Evolutionary conservation across 2,888 invertebrate species (phyloP), one percentile per base, ranked within the genome.

Genomic region (Eristalis tenax): DNA sequence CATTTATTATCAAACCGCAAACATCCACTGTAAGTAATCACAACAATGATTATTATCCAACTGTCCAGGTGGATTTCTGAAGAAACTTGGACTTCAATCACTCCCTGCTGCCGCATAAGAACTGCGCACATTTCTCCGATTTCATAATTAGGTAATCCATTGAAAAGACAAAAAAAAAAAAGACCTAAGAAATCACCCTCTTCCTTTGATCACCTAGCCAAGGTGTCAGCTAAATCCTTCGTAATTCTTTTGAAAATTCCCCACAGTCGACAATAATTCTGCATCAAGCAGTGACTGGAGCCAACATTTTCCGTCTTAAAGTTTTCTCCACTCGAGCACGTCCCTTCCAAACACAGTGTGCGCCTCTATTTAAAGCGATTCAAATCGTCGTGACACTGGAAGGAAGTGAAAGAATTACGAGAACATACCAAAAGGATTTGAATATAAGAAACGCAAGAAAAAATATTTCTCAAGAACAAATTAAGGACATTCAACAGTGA

Each of bases 401-500:
- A 50, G 50, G 50, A 50, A 50, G 8, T n/a, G 18, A 50, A 50
- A 18, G 50, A 50, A 50, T 50, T 18, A 50, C 18, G 18, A 18
- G 50, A 50, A n/a, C 50, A 18, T 18, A 18, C 50, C 50, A n/a
- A 22, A 71, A 32, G 63, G 73, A 73, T 8, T 50, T 43, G 11
- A 61, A 63, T 35, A 28, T 1, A 65, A 10, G 13, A 38, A 38
- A 65, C n/a, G 2, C 4, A 2, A 8, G 18, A 26, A 22, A 18
- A 26, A 65, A 28, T 28, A 28, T 28, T 40, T 65, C 32, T 40
- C 23, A 15, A 56, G 35, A 38, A 68, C 32, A 73, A 76, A 66
- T 71, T 77, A 64, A 76, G 63, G 28, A 73, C 61, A 68, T 73
- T 73, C 50, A 43, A 68, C 71, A 83, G 70, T 73, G 68, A 80